Percentiles rank a stretch among this genome's conserved stretches.
These are phyloP conservation scores for Neodon shergylaensis DNA, from an alignment of 2,113 vertebrate genomes.

Conservation along the genomic window DNA sequence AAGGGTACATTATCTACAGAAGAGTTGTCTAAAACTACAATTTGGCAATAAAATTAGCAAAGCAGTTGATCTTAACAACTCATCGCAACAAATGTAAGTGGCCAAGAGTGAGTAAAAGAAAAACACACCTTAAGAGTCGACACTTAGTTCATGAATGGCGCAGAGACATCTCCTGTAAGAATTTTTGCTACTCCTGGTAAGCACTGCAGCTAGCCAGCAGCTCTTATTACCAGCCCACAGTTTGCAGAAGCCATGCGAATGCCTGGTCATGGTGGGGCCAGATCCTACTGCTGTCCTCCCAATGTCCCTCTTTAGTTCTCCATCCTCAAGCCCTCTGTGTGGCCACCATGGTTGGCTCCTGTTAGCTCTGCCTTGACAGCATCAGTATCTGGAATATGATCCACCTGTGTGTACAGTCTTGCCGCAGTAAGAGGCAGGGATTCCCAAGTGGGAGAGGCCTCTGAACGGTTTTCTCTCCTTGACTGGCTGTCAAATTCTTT, in stretches of 20 bases:
- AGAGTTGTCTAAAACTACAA: not conserved
- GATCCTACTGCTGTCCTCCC: rapidly evolving
- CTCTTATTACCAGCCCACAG: not conserved
- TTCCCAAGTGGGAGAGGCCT: not conserved
- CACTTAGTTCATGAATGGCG: not conserved
- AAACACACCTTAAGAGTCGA: not conserved
- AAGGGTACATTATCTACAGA: not conserved
- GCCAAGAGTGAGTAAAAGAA: not conserved
- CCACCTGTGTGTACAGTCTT: not conserved
- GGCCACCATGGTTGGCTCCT: not conserved
- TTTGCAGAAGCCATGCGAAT: rapidly evolving
- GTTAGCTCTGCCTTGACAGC: not conserved
- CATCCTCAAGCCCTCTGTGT: not conserved
- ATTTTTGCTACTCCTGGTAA: too few species aligned
- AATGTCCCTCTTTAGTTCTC: not conserved
- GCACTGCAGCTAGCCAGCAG: too few species aligned
- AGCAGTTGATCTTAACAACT: not conserved
- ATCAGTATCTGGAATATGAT: not conserved
- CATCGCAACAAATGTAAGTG: too few species aligned
- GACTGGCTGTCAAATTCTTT: not conserved
- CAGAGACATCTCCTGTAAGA: not conserved
- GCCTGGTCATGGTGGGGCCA: not conserved
- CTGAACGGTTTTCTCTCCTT: not conserved
- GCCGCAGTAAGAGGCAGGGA: not conserved
- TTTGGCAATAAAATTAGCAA: not conserved